phyloP scores from a whole-genome alignment of 2,888 invertebrate species.

The Deilephila porcellus region DNA sequence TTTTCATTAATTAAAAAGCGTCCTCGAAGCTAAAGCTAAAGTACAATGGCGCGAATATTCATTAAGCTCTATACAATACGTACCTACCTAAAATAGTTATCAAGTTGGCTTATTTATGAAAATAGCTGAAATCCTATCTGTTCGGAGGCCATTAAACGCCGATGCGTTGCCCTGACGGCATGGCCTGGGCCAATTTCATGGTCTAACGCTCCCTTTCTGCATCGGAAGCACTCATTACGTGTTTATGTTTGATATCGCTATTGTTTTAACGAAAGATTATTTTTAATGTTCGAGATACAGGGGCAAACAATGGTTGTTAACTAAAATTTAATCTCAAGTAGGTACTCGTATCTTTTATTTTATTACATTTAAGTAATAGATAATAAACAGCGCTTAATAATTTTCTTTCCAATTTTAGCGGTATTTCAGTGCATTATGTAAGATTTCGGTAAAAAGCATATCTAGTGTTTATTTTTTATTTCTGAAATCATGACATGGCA shows the following conservation, averaged over 20 bases:
- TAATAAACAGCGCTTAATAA: too few relatives aligned
- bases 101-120: slow-evolving; percentile 59
- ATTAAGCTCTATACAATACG: slow-evolving; percentile 21
- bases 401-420: too few relatives aligned
- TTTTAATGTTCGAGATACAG: background rate
- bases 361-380: too few relatives aligned
- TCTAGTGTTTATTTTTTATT: too few relatives aligned
- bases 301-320: too few relatives aligned
- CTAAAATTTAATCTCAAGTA: too few relatives aligned
- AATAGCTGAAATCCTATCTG: slow-evolving; percentile 64
- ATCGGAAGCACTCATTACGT: slow-evolving; percentile 62
- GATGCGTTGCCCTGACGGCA: slow-evolving; percentile 67
- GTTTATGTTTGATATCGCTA: slow-evolving; percentile 38
- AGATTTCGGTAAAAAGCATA: too few relatives aligned
- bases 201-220: slow-evolving; percentile 77
- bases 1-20: slow-evolving; percentile 27
- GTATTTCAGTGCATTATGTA: too few relatives aligned
- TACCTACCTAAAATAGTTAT: slow-evolving; percentile 27
- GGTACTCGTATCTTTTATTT: too few relatives aligned
- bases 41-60: slow-evolving; percentile 27
- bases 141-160: slow-evolving; percentile 65
- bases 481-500: too few relatives aligned
- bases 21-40: slow-evolving; percentile 15
- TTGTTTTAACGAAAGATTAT: slow-evolving; percentile 44
- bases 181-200: slow-evolving; percentile 80